Conservation (phyloP, 2,113 vertebrate genomes). For the Martes martes region DNA sequence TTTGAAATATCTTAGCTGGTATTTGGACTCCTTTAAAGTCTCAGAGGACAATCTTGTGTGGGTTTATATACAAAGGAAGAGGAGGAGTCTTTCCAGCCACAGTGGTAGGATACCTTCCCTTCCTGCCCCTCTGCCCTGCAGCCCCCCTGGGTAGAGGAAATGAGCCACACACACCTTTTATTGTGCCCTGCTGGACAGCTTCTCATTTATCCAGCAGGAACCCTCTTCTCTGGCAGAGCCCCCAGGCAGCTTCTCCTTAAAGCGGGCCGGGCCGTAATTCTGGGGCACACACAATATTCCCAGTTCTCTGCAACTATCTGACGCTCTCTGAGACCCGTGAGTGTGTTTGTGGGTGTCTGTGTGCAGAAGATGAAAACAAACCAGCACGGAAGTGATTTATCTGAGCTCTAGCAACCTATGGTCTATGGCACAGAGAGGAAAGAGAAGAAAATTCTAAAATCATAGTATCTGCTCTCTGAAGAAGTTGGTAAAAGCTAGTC, state of each 20-base stretch:
- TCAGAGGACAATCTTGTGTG: neutral
- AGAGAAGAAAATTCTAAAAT: neutral
- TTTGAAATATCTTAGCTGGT: no score
- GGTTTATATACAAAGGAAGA: neutral
- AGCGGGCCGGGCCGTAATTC: neutral
- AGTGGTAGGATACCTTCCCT: neutral
- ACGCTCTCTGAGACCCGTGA: neutral
- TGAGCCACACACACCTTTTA: accelerated
- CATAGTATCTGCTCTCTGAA: neutral
- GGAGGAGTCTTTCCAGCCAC: neutral
- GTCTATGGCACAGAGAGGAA: neutral
- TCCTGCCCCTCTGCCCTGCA: neutral
- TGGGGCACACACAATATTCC: neutral
- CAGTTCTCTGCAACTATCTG: neutral
- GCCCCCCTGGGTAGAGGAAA: no score
- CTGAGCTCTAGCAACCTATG: neutral
- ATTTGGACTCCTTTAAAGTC: neutral
- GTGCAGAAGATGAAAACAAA: neutral
- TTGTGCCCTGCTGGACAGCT: neutral
- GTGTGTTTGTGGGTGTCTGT: neutral
- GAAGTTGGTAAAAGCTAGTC: neutral
- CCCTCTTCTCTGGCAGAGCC: neutral
- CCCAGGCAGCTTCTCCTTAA: neutral
- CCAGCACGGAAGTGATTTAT: neutral
- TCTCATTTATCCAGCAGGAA: neutral